Conservation (phyloP, 2,797 vertebrate species). For the Numenius phaeopus region DNA sequence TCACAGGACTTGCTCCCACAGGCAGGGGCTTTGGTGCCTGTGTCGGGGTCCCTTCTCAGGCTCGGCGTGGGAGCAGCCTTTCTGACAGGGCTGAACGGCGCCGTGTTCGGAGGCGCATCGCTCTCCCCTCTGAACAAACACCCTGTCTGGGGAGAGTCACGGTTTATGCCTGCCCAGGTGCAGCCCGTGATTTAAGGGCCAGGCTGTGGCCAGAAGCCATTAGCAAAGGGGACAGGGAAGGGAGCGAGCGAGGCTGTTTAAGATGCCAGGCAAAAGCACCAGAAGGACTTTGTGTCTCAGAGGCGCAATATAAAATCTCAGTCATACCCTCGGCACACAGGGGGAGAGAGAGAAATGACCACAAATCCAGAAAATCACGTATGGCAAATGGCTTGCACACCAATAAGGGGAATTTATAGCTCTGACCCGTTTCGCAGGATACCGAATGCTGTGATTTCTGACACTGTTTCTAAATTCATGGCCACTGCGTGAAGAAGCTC, state of each 20-base stretch:
- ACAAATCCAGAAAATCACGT: slow-evolving; percentile 28
- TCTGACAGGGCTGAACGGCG: accelerated
- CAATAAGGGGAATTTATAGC: slow-evolving; percentile 27
- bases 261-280: slow-evolving; percentile 37
- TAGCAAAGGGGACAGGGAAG: background rate
- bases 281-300: slow-evolving; percentile 47
- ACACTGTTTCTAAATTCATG: background rate
- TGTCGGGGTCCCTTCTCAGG: accelerated
- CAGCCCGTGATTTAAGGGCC: background rate
- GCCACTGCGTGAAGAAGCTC: background rate
- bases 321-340: background rate
- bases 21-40: accelerated
- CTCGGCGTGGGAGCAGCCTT: background rate
- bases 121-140: background rate
- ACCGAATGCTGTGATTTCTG: background rate
- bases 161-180: background rate
- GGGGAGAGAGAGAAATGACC: slow-evolving; percentile 20
- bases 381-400: slow-evolving; percentile 12
- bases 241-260: background rate
- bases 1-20: accelerated
- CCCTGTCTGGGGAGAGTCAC: background rate
- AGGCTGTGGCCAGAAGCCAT: background rate
- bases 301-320: slow-evolving; percentile 39
- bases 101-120: background rate
- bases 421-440: background rate